These are phyloP conservation scores for Noctua janthina DNA, from an alignment of 2,888 invertebrate genomes.

Conservation along the genomic window DNA sequence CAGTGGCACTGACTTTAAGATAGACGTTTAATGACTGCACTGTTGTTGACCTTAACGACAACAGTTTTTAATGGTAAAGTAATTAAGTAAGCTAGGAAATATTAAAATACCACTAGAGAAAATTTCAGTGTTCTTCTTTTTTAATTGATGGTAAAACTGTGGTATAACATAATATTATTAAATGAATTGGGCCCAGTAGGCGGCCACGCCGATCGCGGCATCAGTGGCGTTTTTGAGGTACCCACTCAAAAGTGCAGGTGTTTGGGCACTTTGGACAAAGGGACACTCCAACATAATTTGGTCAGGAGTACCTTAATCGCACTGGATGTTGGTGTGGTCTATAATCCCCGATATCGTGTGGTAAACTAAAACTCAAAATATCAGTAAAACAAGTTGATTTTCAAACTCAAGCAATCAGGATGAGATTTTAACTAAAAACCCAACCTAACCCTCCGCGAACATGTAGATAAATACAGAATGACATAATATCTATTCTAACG, in stretches of 20 bases:
- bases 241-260: not conserved
- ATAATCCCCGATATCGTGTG: not conserved
- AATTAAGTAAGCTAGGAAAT: not conserved
- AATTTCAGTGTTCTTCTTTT: not conserved
- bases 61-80: not conserved
- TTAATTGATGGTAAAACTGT: not conserved
- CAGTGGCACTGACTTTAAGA: not conserved
- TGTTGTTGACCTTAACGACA: not conserved
- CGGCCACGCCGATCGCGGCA: not conserved
- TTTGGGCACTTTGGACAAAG: not conserved
- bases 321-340: not conserved
- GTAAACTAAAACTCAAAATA: slow-evolving; percentile 1
- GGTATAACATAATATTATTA: not conserved
- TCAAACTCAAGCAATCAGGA: not conserved
- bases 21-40: slow-evolving; percentile 9
- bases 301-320: not conserved
- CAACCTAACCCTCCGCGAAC: not conserved
- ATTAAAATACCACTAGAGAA: not conserved
- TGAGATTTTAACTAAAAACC: not conserved
- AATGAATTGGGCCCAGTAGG: not conserved
- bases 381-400: slow-evolving; percentile 10
- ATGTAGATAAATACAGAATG: slow-evolving; percentile 19
- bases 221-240: not conserved
- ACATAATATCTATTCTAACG: slow-evolving; percentile 28
- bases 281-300: not conserved